Conservation (phyloP, 2,113 vertebrate species). For the Henicopernis longicauda region DNA sequence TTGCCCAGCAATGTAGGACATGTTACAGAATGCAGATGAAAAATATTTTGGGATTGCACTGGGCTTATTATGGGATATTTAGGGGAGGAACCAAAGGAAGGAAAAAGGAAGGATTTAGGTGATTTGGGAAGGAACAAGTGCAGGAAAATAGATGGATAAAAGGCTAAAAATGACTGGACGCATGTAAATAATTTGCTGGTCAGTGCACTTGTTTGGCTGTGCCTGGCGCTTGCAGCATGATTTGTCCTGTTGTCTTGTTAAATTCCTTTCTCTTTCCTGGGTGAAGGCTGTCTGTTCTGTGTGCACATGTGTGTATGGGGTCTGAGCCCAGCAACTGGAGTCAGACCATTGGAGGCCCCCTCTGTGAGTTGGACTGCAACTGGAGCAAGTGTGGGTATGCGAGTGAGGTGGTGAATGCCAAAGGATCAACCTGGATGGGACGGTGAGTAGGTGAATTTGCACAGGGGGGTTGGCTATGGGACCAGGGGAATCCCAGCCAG, state of each 20-base stretch:
- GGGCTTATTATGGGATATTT: not conserved
- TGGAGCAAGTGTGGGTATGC: not conserved
- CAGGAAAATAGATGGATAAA: not conserved
- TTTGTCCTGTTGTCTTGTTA: not conserved
- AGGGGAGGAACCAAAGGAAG: not conserved
- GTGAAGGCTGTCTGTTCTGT: fast-evolving
- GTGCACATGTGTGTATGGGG: too few species aligned
- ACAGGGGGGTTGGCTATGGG: fast-evolving
- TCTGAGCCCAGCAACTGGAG: not conserved
- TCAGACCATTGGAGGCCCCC: not conserved
- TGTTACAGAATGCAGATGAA: not conserved
- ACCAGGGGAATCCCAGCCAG: not conserved
- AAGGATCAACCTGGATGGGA: too few species aligned
- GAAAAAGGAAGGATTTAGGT: not conserved
- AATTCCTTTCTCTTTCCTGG: not conserved
- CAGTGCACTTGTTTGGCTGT: not conserved
- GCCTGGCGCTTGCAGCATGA: fast-evolving
- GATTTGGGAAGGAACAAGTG: not conserved
- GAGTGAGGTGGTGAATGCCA: not conserved
- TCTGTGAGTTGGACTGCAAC: not conserved
- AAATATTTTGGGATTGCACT: not conserved
- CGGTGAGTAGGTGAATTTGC: not conserved
- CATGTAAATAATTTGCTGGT: not conserved
- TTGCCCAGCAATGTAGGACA: fast-evolving
- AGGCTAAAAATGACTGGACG: not conserved